Evolutionary conservation across 2,113 vertebrate genomes (phyloP).

Genomic region (Psilopsiagon aymara): DNA sequence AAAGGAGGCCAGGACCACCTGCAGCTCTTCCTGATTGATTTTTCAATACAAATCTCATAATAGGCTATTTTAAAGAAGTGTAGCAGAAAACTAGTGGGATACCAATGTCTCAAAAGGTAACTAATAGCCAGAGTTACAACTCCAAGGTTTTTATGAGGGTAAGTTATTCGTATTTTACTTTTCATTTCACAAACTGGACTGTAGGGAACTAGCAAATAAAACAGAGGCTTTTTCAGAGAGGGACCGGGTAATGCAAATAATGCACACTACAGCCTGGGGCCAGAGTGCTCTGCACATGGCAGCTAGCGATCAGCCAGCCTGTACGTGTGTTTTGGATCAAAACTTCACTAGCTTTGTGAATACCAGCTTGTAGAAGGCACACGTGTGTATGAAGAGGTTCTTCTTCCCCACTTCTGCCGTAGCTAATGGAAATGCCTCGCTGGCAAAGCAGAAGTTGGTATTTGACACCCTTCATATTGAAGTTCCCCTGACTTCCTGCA

Average conservation of each 20-base stretch:
- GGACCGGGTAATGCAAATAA: rapidly evolving
- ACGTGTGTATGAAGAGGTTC: background rate
- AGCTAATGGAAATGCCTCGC: background rate
- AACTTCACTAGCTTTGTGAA: background rate
- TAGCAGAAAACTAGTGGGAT: background rate
- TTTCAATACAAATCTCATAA: background rate
- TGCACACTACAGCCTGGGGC: background rate
- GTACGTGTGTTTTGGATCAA: background rate
- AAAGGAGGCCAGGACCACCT: slow-evolving; percentile 7
- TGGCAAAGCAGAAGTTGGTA: background rate
- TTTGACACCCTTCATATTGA: background rate
- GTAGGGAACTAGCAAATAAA: background rate
- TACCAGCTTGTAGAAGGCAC: background rate
- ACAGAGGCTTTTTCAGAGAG: background rate
- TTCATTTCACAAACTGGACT: background rate
- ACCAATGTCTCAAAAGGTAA: background rate
- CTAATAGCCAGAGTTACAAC: background rate
- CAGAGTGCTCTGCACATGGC: rapidly evolving
- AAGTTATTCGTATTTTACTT: background rate
- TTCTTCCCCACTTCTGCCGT: background rate
- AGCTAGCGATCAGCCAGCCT: background rate
- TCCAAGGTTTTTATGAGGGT: background rate
- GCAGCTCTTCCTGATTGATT: background rate
- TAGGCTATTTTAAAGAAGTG: background rate
- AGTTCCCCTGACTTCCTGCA: too few relatives aligned